Percentiles rank a stretch among this genome's conserved stretches.
Conservation (phyloP, 2,113 vertebrate species). For the Toxotes jaculatrix region DNA sequence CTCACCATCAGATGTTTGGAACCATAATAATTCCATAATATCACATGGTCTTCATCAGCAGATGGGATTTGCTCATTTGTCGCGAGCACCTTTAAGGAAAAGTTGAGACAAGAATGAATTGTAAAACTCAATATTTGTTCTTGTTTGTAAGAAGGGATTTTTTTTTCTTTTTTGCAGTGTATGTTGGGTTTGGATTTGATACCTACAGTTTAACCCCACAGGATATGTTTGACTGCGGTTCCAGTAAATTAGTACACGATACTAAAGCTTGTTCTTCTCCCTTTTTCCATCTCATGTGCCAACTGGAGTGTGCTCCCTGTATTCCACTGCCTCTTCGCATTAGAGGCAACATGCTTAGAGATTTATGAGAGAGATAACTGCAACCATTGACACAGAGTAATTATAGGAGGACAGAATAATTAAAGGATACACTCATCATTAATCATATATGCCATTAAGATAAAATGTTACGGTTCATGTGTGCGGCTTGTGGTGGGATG, state of each 20-base stretch:
- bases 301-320: conserved; percentile 11
- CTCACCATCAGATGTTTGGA: too few relatives aligned
- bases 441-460: conserved; percentile 40
- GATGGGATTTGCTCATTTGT: too few relatives aligned
- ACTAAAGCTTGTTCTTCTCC: not conserved
- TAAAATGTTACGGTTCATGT: conserved; percentile 37
- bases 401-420: conserved; percentile 63
- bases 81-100: not conserved
- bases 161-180: not conserved
- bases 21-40: too few relatives aligned
- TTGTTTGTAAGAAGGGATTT: not conserved
- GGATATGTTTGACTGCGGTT: conserved; percentile 4
- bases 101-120: not conserved
- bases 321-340: conserved; percentile 13
- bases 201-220: conserved; percentile 3
- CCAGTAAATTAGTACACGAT: conserved; percentile 12
- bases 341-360: conserved; percentile 32
- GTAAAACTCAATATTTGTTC: not conserved
- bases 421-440: conserved; percentile 61
- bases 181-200: not conserved
- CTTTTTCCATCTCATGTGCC: not conserved
- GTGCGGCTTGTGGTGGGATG: conserved; percentile 17
- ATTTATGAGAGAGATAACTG: conserved; percentile 46
- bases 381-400: conserved; percentile 51
- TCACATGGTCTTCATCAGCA: too few relatives aligned